A percentile compares a stretch with the other conserved stretches of the same genome.
These are phyloP conservation scores for Diachasmimorpha longicaudata DNA, from an alignment of 1,140 invertebrate genomes.

Conservation along the genomic window DNA sequence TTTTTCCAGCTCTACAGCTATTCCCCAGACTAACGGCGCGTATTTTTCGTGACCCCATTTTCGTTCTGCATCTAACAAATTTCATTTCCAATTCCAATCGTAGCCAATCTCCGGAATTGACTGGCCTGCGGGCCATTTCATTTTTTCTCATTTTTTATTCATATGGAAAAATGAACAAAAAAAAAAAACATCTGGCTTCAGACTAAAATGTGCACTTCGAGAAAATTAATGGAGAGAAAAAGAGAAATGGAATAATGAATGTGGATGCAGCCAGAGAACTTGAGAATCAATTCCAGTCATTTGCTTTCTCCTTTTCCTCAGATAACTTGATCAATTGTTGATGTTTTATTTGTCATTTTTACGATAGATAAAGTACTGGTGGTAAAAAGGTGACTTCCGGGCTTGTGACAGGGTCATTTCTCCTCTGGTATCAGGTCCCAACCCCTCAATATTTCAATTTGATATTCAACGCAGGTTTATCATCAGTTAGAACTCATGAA, in stretches of 20 bases:
- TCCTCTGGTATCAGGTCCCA: not conserved
- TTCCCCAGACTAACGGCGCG: slow-evolving; percentile 22
- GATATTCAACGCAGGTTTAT: not conserved
- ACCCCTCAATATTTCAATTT: not conserved
- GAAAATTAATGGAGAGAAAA: not conserved
- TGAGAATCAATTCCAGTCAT: too few relatives aligned
- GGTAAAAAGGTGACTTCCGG: too few relatives aligned
- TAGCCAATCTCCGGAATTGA: slow-evolving; percentile 33
- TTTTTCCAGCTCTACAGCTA: not conserved
- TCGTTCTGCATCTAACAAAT: slow-evolving; percentile 40
- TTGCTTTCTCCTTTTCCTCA: too few relatives aligned
- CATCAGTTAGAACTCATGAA: not conserved
- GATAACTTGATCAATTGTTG: too few relatives aligned
- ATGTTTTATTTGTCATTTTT: too few relatives aligned
- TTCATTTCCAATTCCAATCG: slow-evolving; percentile 49
- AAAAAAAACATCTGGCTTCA: not conserved
- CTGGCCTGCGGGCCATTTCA: slow-evolving; percentile 18
- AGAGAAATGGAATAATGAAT: too few relatives aligned
- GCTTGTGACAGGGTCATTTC: too few relatives aligned
- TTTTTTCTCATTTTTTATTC: slow-evolving; percentile 13
- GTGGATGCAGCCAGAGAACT: too few relatives aligned
- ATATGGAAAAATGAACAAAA: not conserved
- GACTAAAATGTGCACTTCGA: not conserved
- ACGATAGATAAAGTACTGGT: too few relatives aligned
- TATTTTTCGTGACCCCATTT: slow-evolving; percentile 24